Percentiles rank a stretch among this genome's conserved stretches.
Conservation (phyloP, 2,888 invertebrate genomes). For the Seladonia tumulorum region DNA sequence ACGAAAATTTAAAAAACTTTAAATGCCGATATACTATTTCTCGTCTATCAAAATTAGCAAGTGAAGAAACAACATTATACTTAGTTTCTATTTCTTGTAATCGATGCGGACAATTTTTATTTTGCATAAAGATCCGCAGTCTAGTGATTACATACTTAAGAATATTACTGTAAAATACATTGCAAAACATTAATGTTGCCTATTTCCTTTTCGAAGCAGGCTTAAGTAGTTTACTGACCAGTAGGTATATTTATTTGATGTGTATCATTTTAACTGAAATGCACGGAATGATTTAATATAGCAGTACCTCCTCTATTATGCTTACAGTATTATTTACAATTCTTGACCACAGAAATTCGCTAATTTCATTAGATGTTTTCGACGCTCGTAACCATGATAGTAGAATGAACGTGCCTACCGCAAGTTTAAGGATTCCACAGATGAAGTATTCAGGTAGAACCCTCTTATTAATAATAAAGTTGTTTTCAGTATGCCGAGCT, state of each 20-base stretch:
- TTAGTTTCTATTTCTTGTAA: no score
- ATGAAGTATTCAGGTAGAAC: not conserved
- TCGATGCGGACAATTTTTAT: no score
- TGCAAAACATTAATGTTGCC: no score
- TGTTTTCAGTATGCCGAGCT: not conserved
- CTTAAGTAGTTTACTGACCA: no score
- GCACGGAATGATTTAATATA: not conserved
- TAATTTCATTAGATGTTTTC: not conserved
- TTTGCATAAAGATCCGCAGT: no score
- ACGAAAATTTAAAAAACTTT: no score
- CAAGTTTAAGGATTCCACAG: conserved; percentile 2
- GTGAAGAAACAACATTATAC: no score
- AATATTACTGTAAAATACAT: no score
- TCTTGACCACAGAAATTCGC: not conserved
- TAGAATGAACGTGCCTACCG: not conserved
- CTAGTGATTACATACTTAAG: no score
- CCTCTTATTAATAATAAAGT: conserved; percentile 39
- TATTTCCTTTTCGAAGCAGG: no score
- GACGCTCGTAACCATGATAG: not conserved
- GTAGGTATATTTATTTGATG: not conserved
- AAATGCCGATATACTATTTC: no score
- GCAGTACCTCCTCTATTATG: not conserved
- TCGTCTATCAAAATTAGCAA: no score
- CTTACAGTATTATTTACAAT: not conserved
- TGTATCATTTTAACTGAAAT: not conserved